A percentile compares a stretch with the other conserved stretches of the same genome.
These are phyloP conservation scores for Mya arenaria DNA, from an alignment of 1,140 invertebrate genomes.

Conservation along the genomic window DNA sequence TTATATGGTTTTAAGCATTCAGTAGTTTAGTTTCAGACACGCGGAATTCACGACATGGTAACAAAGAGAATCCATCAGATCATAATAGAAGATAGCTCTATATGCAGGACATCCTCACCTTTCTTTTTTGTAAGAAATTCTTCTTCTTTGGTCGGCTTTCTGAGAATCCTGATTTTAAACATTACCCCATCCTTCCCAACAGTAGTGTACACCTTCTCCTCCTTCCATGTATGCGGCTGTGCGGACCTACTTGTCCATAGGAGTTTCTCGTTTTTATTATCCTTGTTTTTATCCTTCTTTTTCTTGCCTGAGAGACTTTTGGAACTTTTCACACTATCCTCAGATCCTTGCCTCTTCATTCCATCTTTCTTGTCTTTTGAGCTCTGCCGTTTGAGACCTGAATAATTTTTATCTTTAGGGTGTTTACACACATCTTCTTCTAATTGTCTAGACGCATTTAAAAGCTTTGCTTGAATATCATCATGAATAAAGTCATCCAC, in stretches of 20 bases:
- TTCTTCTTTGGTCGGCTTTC: not conserved
- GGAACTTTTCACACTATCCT: no score
- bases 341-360: not conserved
- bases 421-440: not conserved
- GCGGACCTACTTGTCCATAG: slow-evolving; percentile 14
- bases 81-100: no score
- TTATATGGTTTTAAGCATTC: no score
- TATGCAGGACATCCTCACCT: no score
- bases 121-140: not conserved
- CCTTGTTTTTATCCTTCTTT: slow-evolving; percentile 8
- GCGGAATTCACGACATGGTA: no score
- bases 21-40: no score
- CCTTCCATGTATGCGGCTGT: not conserved
- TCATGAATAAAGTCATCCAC: slow-evolving; percentile 10
- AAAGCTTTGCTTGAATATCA: no score
- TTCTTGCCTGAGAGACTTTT: no score
- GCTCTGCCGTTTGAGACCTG: not conserved
- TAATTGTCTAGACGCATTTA: no score
- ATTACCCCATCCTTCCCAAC: slow-evolving; percentile 37
- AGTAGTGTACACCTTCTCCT: slow-evolving; percentile 43
- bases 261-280: slow-evolving; percentile 15
- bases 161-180: slow-evolving; percentile 22
- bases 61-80: no score
- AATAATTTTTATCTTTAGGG: not conserved
- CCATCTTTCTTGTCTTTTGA: not conserved